phyloP scores from a whole-genome alignment of 1,140 invertebrate genomes.

The Pseudomyrmex cubaensis region DNA sequence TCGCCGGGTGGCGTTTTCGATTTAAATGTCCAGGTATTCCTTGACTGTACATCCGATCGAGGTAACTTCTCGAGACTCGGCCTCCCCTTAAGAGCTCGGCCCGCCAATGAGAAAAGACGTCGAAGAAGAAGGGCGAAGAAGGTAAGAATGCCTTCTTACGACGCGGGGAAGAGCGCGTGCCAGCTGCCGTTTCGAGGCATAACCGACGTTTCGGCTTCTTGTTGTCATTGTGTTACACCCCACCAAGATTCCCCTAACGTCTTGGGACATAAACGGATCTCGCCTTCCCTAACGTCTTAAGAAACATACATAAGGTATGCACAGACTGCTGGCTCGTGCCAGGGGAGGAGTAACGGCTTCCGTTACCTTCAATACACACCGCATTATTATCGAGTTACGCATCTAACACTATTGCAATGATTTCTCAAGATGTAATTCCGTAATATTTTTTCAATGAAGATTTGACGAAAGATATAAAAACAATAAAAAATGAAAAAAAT shows the following conservation, averaged over 20 bases:
- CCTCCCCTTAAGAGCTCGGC: conserved; percentile 62
- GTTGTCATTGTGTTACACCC: conserved; percentile 78
- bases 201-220: conserved; percentile 85
- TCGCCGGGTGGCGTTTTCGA: conserved; percentile 74
- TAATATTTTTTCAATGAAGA: neutral
- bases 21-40: conserved; percentile 83
- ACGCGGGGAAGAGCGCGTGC: conserved; percentile 80
- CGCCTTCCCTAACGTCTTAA: conserved; percentile 81
- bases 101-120: conserved; percentile 45
- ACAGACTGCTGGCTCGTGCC: conserved; percentile 75
- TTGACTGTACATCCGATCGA: conserved; percentile 65
- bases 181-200: conserved; percentile 84
- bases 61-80: conserved; percentile 75
- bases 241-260: conserved; percentile 75
- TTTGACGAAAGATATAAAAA: neutral
- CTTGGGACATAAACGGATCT: conserved; percentile 73
- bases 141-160: conserved; percentile 74
- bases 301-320: conserved; percentile 67
- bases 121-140: conserved; percentile 69
- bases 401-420: neutral
- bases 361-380: conserved; percentile 12
- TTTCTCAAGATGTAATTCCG: neutral
- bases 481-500: neutral
- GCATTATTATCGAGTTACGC: neutral
- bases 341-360: conserved; percentile 77